These are phyloP conservation scores for Meleagris gallopavo DNA, from an alignment of 2,113 vertebrate species.

Conservation along the genomic window DNA sequence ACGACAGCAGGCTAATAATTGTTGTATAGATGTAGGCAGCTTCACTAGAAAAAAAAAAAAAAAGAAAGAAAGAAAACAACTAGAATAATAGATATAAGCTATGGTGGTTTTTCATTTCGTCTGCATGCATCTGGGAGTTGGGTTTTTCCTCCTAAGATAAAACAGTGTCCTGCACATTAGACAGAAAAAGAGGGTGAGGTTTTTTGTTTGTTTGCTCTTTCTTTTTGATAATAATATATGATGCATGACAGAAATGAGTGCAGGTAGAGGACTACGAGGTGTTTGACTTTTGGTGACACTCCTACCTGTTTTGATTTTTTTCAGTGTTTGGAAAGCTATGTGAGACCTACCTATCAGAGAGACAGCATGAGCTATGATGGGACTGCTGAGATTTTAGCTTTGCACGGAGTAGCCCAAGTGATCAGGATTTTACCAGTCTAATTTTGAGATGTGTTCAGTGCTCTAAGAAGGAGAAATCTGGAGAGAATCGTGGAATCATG, in stretches of 20 bases:
- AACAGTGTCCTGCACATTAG: not conserved
- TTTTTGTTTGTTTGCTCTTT: not conserved
- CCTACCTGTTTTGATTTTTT: not conserved
- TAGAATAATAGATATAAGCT: not conserved
- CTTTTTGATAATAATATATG: not conserved
- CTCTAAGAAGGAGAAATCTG: not conserved
- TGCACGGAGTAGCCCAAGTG: not conserved
- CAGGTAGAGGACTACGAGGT: not conserved
- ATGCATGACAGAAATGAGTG: not conserved
- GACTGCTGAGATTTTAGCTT: not conserved
- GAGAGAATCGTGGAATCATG: not conserved
- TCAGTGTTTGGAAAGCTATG: not conserved
- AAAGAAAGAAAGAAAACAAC: not conserved
- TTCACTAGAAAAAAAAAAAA: not conserved
- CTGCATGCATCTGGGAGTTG: not conserved
- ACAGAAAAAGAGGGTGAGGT: not conserved
- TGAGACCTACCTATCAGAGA: not conserved
- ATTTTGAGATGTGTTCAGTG: not conserved
- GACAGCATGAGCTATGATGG: fast-evolving
- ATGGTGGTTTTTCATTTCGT: not conserved
- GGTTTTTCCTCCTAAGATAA: not conserved
- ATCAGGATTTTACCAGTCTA: not conserved
- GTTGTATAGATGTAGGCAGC: not conserved
- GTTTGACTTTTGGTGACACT: not conserved
- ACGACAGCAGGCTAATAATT: not conserved